These are phyloP conservation scores for Mizuhopecten yessoensis DNA, from an alignment of 1,140 invertebrate genomes.

Conservation along the genomic window DNA sequence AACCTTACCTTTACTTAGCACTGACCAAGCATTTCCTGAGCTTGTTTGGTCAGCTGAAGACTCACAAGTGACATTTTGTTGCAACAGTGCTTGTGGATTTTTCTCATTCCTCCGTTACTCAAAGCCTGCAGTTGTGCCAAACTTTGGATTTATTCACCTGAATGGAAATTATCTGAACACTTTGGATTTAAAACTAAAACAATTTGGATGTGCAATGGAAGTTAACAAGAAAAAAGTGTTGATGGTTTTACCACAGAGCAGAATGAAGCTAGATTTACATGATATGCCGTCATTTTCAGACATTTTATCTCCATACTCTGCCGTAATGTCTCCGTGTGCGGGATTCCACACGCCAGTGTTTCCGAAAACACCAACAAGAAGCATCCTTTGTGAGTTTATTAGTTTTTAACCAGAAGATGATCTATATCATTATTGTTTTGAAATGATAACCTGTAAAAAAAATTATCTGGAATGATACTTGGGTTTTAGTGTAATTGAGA, in stretches of 20 bases:
- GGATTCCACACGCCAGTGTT: not conserved
- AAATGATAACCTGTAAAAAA: no score
- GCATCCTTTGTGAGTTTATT: not conserved
- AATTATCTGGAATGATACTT: no score
- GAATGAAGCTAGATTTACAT: not conserved
- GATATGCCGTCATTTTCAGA: not conserved
- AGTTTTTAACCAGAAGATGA: no score
- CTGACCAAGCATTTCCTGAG: not conserved
- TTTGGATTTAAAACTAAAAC: not conserved
- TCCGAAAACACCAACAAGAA: not conserved
- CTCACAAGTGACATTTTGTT: constrained; percentile 7
- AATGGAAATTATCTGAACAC: constrained; percentile 16
- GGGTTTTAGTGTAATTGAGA: no score
- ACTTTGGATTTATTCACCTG: not conserved
- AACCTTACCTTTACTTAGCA: not conserved
- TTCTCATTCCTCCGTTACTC: not conserved
- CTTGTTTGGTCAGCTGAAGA: constrained; percentile 17
- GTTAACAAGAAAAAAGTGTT: not conserved
- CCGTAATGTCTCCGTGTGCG: not conserved
- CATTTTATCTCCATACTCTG: not conserved
- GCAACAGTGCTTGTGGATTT: not conserved
- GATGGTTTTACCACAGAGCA: constrained; percentile 23
- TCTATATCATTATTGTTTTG: no score
- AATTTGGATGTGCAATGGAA: not conserved
- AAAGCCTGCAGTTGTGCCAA: not conserved